Evolutionary conservation across 2,888 invertebrate species (phyloP).

Genomic region (Sinohyriopsis cumingii): DNA sequence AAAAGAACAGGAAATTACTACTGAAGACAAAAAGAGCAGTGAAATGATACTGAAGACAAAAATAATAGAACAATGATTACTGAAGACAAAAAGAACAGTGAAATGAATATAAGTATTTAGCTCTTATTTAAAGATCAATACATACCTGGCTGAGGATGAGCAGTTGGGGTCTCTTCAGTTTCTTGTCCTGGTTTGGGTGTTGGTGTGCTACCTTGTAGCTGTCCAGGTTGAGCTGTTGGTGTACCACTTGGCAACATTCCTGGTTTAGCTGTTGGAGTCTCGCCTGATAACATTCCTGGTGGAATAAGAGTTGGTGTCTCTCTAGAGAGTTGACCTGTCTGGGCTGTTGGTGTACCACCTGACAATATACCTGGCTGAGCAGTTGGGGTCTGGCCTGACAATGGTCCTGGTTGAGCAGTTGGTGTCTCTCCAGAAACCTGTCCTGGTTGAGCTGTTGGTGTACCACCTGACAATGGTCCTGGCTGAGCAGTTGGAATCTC

Average conservation of each 20-base stretch:
- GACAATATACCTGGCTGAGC: constrained; percentile 10
- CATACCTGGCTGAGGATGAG: constrained; percentile 10
- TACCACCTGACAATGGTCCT: constrained; percentile 5
- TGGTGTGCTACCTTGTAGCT: constrained; percentile 7
- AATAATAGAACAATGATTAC: too few relatives aligned
- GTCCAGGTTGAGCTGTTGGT: constrained; percentile 24
- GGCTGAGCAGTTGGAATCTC: constrained; percentile 12
- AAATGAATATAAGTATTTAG: too few relatives aligned
- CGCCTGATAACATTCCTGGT: constrained; percentile 9
- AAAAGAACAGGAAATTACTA: too few relatives aligned
- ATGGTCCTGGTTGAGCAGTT: constrained; percentile 17
- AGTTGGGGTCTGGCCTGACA: constrained; percentile 16
- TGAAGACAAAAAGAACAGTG: too few relatives aligned
- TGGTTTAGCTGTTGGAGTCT: constrained; percentile 22
- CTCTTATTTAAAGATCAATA: too few relatives aligned
- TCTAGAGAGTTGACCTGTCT: constrained; percentile 10
- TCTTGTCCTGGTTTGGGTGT: constrained; percentile 18
- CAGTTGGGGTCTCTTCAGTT: constrained; percentile 28
- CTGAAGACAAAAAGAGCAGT: too few relatives aligned
- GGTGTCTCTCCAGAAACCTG: constrained; percentile 21
- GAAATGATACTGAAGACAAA: too few relatives aligned
- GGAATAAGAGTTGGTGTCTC: constrained; percentile 11
- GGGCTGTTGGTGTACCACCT: constrained; percentile 1
- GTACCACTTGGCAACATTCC: constrained; percentile 8
- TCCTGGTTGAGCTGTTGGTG: constrained; percentile 22